A percentile compares a stretch with the other conserved stretches of the same genome.
Evolutionary conservation across 2,888 invertebrate species (phyloP).

Genomic region (Lasioglossum vierecki): DNA sequence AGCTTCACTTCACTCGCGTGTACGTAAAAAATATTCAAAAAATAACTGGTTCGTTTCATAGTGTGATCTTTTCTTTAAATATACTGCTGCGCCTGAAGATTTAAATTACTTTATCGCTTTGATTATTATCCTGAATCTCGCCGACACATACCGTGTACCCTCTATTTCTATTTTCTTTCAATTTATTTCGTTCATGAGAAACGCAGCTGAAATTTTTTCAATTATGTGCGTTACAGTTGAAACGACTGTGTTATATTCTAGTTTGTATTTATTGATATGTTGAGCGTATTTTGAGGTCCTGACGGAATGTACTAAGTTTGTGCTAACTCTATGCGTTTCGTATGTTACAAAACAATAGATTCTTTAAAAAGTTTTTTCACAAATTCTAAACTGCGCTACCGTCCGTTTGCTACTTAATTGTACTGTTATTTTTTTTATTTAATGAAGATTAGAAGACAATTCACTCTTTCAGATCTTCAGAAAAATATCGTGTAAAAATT

Average conservation of each 20-base stretch:
- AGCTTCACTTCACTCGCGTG: background rate
- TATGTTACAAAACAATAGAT: conserved; percentile 43
- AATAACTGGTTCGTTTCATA: background rate
- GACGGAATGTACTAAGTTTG: conserved; percentile 59
- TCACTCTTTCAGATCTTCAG: conserved; percentile 36
- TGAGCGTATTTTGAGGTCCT: conserved; percentile 55
- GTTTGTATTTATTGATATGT: conserved; percentile 35
- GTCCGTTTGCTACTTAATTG: conserved; percentile 13
- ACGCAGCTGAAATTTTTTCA: conserved; percentile 14
- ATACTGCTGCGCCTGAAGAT: background rate
- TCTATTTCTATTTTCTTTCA: conserved; percentile 17
- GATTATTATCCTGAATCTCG: background rate
- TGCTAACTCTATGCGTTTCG: conserved; percentile 43
- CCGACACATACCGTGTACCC: background rate
- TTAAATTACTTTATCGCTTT: background rate
- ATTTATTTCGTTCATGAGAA: conserved; percentile 9
- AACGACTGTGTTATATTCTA: conserved; percentile 38
- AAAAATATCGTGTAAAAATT: conserved; percentile 32
- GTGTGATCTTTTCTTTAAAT: background rate
- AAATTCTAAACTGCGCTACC: conserved; percentile 37
- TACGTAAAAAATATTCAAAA: background rate
- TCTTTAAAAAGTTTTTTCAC: conserved; percentile 28
- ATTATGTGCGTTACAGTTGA: conserved; percentile 49
- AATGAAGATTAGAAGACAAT: conserved; percentile 22
- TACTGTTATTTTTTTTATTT: background rate